Evolutionary conservation across 2,113 vertebrate species (phyloP).

Genomic region (Phalacrocorax aristotelis): DNA sequence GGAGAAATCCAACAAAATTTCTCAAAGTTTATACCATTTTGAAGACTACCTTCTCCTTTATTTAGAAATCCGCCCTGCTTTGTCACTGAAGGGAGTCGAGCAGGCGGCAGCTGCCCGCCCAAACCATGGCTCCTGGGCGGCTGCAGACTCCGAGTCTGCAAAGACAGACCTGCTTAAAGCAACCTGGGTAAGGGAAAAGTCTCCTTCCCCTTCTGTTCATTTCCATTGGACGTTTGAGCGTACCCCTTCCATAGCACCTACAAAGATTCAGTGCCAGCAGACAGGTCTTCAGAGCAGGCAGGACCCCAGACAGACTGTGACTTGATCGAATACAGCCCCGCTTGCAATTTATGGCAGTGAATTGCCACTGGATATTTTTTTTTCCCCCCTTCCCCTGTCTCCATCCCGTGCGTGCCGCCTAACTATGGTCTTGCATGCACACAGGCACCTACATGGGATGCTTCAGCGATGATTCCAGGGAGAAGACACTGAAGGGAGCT

Average conservation of each 20-base stretch:
- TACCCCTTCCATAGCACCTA: neutral
- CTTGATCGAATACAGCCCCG: rapidly evolving
- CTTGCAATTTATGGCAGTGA: rapidly evolving
- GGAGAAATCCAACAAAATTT: neutral
- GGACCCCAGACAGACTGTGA: rapidly evolving
- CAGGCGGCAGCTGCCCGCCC: neutral
- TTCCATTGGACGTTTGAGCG: rapidly evolving
- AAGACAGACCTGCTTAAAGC: neutral
- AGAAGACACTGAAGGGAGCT: slow-evolving; percentile 87
- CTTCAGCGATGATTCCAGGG: slow-evolving; percentile 84
- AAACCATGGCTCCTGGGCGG: rapidly evolving
- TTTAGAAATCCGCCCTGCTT: rapidly evolving
- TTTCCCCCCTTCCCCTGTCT: neutral
- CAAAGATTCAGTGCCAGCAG: rapidly evolving
- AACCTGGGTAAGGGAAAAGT: neutral
- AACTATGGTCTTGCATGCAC: neutral
- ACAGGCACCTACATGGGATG: slow-evolving; percentile 90
- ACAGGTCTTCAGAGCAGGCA: neutral
- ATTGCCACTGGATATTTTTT: rapidly evolving
- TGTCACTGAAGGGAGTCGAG: rapidly evolving
- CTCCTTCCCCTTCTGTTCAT: neutral
- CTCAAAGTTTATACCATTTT: neutral
- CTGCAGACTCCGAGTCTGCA: rapidly evolving
- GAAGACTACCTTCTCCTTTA: neutral
- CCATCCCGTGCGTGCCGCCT: rapidly evolving